Evolutionary conservation across 1,140 invertebrate genomes (phyloP).

Genomic region (Doryteuthis pealeii): DNA sequence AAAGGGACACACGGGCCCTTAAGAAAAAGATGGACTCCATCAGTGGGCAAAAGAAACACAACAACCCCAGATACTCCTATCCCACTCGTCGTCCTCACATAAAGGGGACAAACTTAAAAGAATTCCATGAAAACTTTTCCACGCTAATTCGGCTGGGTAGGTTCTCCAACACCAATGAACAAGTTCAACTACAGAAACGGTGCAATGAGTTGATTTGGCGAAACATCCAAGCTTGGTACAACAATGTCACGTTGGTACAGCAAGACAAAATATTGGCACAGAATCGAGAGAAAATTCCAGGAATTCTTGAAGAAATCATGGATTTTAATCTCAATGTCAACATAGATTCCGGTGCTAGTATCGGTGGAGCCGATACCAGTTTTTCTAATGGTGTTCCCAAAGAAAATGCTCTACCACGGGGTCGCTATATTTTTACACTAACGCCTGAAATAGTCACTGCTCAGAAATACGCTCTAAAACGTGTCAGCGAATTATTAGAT

Average conservation of each 20-base stretch:
- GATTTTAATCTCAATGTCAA: constrained; percentile 67
- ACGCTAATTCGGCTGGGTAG: constrained; percentile 74
- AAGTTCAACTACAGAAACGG: constrained; percentile 83
- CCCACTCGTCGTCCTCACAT: constrained; percentile 1
- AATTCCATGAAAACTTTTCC: constrained; percentile 72
- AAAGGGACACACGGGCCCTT: constrained; percentile 40
- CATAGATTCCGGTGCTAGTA: not conserved
- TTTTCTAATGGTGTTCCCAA: constrained; percentile 19
- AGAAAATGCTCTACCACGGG: constrained; percentile 17
- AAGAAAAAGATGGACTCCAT: constrained; percentile 37
- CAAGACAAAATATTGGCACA: constrained; percentile 77
- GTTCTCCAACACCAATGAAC: constrained; percentile 69
- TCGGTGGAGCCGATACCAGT: not conserved
- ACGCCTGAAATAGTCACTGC: constrained; percentile 32
- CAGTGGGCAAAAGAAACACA: constrained; percentile 38
- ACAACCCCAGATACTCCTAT: constrained; percentile 14
- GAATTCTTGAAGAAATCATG: constrained; percentile 74
- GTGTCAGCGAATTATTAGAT: constrained; percentile 72
- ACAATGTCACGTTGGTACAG: constrained; percentile 68
- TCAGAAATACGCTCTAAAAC: constrained; percentile 67
- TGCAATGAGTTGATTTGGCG: constrained; percentile 87
- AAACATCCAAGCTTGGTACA: constrained; percentile 81
- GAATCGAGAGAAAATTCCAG: constrained; percentile 71
- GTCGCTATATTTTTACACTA: constrained; percentile 34
- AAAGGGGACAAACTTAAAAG: constrained; percentile 58